phyloP scores from a whole-genome alignment of 2,888 invertebrate species.

The Drosophila atripex region DNA sequence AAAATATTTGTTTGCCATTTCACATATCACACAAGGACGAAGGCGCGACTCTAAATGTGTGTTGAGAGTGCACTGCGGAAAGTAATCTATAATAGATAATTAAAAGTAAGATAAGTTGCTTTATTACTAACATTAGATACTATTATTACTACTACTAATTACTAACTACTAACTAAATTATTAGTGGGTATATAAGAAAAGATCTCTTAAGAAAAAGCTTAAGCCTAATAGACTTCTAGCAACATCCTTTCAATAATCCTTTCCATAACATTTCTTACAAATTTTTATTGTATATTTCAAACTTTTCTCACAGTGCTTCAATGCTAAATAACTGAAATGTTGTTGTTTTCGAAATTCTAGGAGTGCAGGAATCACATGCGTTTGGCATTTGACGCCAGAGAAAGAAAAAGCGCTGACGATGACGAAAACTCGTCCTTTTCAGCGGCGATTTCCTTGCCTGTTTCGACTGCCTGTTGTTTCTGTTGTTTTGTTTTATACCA shows the following conservation, averaged over 20 bases:
- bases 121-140: too few relatives aligned
- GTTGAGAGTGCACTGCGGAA: constrained; percentile 2
- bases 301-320: constrained; percentile 4
- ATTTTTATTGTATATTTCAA: too few relatives aligned
- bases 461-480: constrained; percentile 18
- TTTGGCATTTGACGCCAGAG: constrained; percentile 75
- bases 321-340: constrained; percentile 1
- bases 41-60: constrained; percentile 10
- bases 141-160: too few relatives aligned
- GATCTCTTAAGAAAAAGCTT: too few relatives aligned
- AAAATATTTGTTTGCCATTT: constrained; percentile 78
- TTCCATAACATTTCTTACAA: neutral
- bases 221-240: too few relatives aligned
- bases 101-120: neutral
- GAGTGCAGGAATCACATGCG: constrained; percentile 73
- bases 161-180: too few relatives aligned
- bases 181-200: too few relatives aligned
- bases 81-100: neutral
- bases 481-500: constrained; percentile 54
- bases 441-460: constrained; percentile 23
- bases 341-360: constrained; percentile 29
- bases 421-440: constrained; percentile 57
- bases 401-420: constrained; percentile 66
- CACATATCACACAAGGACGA: constrained; percentile 56
- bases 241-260: too few relatives aligned